Base-by-base conservation (phyloP, 2,888 invertebrate species). In the Stenolophus ochropezus region DNA sequence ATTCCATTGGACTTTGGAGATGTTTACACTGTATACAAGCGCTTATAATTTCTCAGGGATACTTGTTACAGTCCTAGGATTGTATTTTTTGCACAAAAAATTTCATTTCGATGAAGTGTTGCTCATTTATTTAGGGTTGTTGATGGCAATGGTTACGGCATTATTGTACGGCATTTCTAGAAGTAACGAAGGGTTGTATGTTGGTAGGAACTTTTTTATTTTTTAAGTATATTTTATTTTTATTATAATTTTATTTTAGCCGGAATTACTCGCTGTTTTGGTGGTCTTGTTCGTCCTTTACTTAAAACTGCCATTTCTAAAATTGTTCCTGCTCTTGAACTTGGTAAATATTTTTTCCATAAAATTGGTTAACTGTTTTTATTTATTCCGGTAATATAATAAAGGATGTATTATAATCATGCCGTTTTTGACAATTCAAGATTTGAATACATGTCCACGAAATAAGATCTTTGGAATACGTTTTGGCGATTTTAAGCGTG, bases 1-100 rank as follows among this genome's bases (percentile, higher is more conserved):
- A 85, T 91, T 95, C 51, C 89, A 92, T 16, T 95, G 95, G 95
- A 90, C 92, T 11, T 89, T 94, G 42, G 88, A 91, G 75, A 90
- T 93, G 27, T 94, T 90, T 84, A 94, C 93, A 0, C 88, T 90
- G 47, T 94, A 90, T 86, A 90, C 91, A n/a, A 92, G 92, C 0
- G 86, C 90, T 0, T 89, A 88, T 74, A 91, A 92, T 1, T 83
- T 91, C 0, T 87, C 92, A 33, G 88, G 90, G 0, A 91, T 93
- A 82, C 33, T 91, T 11, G 94, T 94, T 0, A 90, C 92, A 0
- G 87, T 93, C 82, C 51, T 92, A 11, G 93, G 93, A 3, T 90
- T 93, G 0, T 90, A 90, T 83, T 25, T 93, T 14, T 85, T 94
- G 1, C 91, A 92, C 82, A 91, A 90, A 84, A 84, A 90, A 6